Conservation (phyloP, 2,113 vertebrate species). For the Solenodon paradoxus region DNA sequence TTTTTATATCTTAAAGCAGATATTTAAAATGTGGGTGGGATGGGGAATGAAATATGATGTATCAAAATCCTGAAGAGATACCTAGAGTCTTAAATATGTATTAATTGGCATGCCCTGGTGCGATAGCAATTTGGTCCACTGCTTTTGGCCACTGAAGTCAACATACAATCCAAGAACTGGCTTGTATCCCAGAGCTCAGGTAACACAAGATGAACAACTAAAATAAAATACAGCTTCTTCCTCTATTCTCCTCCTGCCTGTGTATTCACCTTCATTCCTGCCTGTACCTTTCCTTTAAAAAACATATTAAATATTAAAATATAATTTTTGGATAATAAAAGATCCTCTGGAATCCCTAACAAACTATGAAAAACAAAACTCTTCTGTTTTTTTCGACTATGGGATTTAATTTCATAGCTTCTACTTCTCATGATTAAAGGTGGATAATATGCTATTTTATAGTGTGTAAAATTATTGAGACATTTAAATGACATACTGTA, state of each 20-base stretch:
- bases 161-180: too few species aligned
- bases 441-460: background rate
- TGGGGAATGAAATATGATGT: background rate
- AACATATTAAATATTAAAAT: background rate
- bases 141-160: too few species aligned
- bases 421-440: background rate
- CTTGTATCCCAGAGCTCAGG: too few species aligned
- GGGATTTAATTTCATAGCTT: background rate
- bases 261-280: too few species aligned
- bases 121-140: too few species aligned
- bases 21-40: background rate
- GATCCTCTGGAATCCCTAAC: background rate
- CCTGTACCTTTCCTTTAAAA: too few species aligned
- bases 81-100: slow-evolving; percentile 19
- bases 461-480: background rate
- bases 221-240: too few species aligned
- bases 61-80: background rate
- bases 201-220: too few species aligned
- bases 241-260: too few species aligned
- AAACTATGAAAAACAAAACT: background rate
- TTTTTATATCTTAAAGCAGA: slow-evolving; percentile 8
- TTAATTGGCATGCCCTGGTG: too few species aligned
- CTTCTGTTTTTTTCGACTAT: background rate
- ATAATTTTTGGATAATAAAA: slow-evolving; percentile 1
- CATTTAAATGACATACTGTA: background rate